Evolutionary conservation across 2,888 invertebrate species (phyloP).

Genomic region (Sarcophaga subvicina): DNA sequence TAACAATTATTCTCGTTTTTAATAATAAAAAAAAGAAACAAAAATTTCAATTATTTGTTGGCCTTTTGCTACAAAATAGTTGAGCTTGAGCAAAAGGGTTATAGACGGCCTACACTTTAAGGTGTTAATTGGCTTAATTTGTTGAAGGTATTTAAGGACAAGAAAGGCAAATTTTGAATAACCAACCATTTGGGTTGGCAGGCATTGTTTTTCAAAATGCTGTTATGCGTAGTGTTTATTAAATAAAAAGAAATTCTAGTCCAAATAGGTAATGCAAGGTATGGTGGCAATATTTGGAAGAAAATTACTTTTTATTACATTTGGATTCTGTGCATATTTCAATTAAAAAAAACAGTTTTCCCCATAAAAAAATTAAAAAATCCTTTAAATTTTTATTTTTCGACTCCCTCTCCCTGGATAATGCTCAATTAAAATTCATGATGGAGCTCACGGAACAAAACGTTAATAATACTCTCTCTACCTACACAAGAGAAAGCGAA

Average conservation of each 20-base stretch:
- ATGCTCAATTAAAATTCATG: no score
- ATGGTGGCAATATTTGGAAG: not conserved
- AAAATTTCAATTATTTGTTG: conserved; percentile 66
- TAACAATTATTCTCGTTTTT: conserved; percentile 59
- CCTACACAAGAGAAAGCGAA: no score
- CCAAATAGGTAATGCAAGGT: not conserved
- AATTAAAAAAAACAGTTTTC: no score
- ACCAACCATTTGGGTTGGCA: not conserved
- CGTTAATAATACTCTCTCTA: no score
- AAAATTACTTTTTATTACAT: no score
- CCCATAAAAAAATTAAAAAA: no score
- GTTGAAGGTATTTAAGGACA: conserved; percentile 51
- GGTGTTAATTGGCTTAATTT: conserved; percentile 69
- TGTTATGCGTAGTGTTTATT: not conserved
- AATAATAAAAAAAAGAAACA: conserved; percentile 58
- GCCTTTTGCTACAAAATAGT: conserved; percentile 38
- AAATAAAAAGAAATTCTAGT: not conserved
- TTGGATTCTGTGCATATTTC: no score
- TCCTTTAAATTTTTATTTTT: no score
- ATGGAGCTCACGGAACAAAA: no score
- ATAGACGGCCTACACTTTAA: conserved; percentile 16
- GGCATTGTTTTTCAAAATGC: not conserved
- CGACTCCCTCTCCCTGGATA: no score
- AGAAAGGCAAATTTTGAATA: conserved; percentile 24
- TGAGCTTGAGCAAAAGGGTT: conserved; percentile 7